These are phyloP conservation scores for Tolypeutes matacus DNA, from an alignment of 2,797 vertebrate genomes.

Conservation along the genomic window DNA sequence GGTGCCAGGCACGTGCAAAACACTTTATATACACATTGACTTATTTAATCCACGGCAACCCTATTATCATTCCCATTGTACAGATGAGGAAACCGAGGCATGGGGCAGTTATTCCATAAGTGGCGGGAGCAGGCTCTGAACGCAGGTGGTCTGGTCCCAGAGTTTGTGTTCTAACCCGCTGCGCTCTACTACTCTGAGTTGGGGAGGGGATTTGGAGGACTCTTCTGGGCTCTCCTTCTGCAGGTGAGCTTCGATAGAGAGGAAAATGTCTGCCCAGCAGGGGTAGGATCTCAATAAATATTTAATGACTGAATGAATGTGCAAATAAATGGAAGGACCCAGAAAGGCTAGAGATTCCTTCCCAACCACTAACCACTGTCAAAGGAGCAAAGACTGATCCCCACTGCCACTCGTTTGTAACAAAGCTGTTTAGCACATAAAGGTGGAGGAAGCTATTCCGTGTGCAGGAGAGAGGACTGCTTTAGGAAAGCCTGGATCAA, in stretches of 20 bases:
- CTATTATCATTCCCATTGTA: not conserved
- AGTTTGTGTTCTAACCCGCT: rapidly evolving
- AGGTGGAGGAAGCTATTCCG: too few species aligned
- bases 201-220: not conserved
- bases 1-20: not conserved
- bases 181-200: not conserved
- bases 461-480: not conserved
- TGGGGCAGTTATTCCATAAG: not conserved
- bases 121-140: not conserved
- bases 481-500: not conserved
- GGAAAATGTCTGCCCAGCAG: not conserved
- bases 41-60: not conserved
- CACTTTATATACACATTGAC: rapidly evolving
- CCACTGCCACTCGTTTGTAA: not conserved
- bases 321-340: not conserved
- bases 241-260: not conserved
- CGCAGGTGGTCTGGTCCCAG: not conserved
- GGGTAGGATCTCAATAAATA: rapidly evolving
- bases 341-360: not conserved
- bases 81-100: not conserved
- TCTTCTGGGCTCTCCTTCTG: not conserved
- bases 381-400: not conserved
- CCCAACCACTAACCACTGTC: not conserved
- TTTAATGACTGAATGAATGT: rapidly evolving
- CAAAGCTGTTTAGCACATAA: not conserved